These are phyloP conservation scores for Varecia variegata DNA, from an alignment of 2,797 vertebrate species.

Conservation along the genomic window DNA sequence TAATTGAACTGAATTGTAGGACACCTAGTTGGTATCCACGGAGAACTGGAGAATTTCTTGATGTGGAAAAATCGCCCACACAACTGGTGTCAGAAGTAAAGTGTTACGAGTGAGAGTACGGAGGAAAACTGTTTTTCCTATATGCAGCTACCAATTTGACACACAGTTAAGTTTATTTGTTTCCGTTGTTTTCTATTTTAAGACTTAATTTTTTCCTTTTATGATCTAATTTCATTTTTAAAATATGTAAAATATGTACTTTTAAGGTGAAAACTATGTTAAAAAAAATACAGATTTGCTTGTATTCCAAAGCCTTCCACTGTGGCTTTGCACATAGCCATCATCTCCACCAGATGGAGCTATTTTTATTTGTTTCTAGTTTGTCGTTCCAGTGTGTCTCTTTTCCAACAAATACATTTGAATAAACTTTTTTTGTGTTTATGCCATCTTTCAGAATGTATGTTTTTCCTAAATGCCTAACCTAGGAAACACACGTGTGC, in stretches of 20 bases:
- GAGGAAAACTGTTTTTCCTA: neutral
- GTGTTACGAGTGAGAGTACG: neutral
- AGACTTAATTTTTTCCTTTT: neutral
- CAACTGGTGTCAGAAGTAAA: neutral
- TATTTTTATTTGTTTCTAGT: neutral
- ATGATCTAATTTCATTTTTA: neutral
- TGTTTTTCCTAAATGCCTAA: neutral
- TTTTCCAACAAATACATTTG: neutral
- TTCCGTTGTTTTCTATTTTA: neutral
- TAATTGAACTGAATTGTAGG: neutral
- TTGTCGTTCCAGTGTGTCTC: neutral
- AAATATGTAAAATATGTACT: neutral
- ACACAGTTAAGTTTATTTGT: neutral
- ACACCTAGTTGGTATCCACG: neutral
- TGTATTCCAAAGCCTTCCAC: neutral
- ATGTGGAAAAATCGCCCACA: neutral
- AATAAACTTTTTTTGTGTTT: neutral
- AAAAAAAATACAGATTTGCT: neutral
- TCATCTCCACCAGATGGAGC: neutral
- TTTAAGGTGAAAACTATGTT: neutral
- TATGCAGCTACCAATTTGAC: neutral
- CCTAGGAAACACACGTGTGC: neutral
- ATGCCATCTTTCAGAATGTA: neutral
- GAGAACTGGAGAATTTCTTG: neutral
- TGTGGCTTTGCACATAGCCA: neutral